These are phyloP conservation scores for Sesia bembeciformis DNA, from an alignment of 2,888 invertebrate species.

Conservation along the genomic window DNA sequence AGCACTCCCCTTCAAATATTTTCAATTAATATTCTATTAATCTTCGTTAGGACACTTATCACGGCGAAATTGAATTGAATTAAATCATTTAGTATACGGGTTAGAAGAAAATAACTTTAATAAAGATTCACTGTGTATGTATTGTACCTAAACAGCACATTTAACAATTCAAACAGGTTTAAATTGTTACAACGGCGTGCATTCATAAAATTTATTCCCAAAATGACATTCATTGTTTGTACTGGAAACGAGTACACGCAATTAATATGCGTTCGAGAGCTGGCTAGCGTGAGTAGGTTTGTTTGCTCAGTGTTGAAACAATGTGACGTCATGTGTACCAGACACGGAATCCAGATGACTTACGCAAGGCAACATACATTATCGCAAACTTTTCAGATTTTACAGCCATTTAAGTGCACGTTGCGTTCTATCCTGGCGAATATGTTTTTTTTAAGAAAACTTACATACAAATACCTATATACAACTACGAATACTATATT, in stretches of 20 bases:
- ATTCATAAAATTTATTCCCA: conserved; percentile 18
- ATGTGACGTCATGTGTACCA: conserved; percentile 39
- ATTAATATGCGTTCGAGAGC: conserved; percentile 21
- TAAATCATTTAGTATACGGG: conserved; percentile 39
- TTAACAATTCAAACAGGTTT: too few species aligned
- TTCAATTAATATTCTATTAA: conserved; percentile 51
- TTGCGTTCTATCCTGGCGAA: too few species aligned
- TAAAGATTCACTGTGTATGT: background rate
- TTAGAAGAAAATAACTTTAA: conserved; percentile 7
- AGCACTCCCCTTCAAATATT: conserved; percentile 5
- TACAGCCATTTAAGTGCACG: too few species aligned
- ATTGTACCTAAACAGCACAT: too few species aligned
- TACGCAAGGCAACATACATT: conserved; percentile 14
- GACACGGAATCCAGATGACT: conserved; percentile 8
- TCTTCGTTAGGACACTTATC: conserved; percentile 46
- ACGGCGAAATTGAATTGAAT: conserved; percentile 40
- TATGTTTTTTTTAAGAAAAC: too few species aligned
- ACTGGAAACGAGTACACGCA: conserved; percentile 49
- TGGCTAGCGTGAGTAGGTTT: conserved; percentile 29
- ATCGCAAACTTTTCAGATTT: background rate
- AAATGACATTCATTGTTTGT: conserved; percentile 41
- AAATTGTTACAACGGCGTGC: too few species aligned
- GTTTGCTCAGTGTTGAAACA: conserved; percentile 58
- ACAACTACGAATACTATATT: too few species aligned
- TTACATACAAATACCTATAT: too few species aligned